Base-by-base conservation (phyloP, 2,888 invertebrate genomes). In the Phasia obesa region DNA sequence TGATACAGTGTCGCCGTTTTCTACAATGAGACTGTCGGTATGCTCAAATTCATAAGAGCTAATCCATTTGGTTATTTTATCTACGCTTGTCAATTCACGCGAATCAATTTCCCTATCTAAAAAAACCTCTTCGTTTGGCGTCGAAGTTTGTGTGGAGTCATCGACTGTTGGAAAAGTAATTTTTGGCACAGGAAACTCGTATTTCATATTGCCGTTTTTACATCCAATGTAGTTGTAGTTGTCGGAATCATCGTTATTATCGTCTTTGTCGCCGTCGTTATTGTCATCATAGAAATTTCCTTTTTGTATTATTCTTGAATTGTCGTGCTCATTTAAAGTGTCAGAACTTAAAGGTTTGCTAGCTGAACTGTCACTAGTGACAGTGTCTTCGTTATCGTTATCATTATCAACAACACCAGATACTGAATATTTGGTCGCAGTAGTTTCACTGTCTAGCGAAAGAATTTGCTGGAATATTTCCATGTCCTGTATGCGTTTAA, bases 401-500 rank as follows among this genome's bases (percentile, higher is more conserved):
- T 87, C 87, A 42, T 84, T 80, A 49, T 76, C 73, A 27, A 51
- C 67, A 27, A 65, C 73, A n/a, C 19, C 62, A 13, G 88, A 21
- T 1, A 87, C 87, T 55, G 88, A 87, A 64, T 88, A 89, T 57
- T 89, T 90, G n/a, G 88, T 87, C 21, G 88, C 89, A 57, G 88
- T 88, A 2, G 88, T 89, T 79, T 89, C 91, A 84, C 91, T 90
- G 86, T 93, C 93, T 83, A 92, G 89, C 15, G 92, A 92, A 62
- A 93, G 89, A 81, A 93, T 92, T 86, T 91, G 92, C 87, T 92
- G 92, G 87, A 93, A 93, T 78, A 94, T 91, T 78, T 90, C 89
- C 85, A 90, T 87, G 84, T 91, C 90, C 86, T 89, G 94, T 86
- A 94, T 94, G 88, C 94, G 94, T 86, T 93, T 92, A 84, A 93